phyloP scores from a whole-genome alignment of 1,140 invertebrate genomes.

The Bombus fervidus region DNA sequence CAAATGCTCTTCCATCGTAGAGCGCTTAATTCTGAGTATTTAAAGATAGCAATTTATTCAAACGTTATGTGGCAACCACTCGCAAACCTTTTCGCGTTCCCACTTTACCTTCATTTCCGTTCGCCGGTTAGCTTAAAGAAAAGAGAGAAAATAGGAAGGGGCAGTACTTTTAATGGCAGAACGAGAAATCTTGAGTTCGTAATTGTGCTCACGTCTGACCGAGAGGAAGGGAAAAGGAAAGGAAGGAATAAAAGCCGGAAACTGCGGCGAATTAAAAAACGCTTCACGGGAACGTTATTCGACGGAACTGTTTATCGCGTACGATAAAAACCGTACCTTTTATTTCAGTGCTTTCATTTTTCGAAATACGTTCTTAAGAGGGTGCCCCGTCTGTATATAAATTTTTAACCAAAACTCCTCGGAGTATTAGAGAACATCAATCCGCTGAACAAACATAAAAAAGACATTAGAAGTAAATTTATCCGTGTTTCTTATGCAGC shows the following conservation, averaged over 20 bases:
- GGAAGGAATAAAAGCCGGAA: neutral
- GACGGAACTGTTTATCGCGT: neutral
- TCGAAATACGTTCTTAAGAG: neutral
- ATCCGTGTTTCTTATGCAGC: neutral
- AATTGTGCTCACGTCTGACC: neutral
- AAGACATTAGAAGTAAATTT: neutral
- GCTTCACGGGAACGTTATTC: neutral
- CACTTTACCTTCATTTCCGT: conserved; percentile 20
- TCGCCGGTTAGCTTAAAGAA: neutral
- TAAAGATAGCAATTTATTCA: conserved; percentile 30
- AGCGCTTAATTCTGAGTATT: neutral
- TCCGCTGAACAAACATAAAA: neutral
- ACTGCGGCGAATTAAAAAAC: conserved; percentile 15
- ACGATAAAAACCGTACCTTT: neutral
- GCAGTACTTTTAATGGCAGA: conserved; percentile 15
- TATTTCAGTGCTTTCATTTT: neutral
- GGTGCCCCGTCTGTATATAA: neutral
- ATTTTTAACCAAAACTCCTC: too few species aligned
- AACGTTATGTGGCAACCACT: conserved; percentile 4
- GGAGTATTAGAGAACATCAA: neutral
- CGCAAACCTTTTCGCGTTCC: conserved; percentile 26
- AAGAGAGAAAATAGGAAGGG: conserved; percentile 11
- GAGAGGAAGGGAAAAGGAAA: neutral
- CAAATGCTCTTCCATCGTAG: neutral
- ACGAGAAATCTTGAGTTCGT: conserved; percentile 11